phyloP scores from a whole-genome alignment of 2,888 invertebrate genomes.

The Pasiphila rectangulata region DNA sequence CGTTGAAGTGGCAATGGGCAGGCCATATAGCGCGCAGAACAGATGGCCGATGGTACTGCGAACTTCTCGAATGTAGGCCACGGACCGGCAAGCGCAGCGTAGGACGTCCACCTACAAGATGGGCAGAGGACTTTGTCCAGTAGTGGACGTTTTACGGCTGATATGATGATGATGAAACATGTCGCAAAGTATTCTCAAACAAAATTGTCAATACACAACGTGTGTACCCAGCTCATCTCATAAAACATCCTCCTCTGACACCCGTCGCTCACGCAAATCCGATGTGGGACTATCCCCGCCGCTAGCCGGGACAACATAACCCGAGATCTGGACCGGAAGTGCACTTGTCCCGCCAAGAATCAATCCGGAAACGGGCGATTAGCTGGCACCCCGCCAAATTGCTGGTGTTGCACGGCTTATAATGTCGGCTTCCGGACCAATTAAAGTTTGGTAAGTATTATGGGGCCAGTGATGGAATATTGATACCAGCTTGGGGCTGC shows the following conservation, averaged over 20 bases:
- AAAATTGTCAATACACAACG: neutral
- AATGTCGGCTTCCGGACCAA: slow-evolving; percentile 24
- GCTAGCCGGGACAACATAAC: slow-evolving; percentile 1
- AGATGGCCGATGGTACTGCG: too few relatives aligned
- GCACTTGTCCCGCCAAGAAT: slow-evolving; percentile 40
- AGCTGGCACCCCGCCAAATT: slow-evolving; percentile 33
- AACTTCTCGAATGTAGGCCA: too few relatives aligned
- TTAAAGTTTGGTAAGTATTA: slow-evolving; percentile 25
- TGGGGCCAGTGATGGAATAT: slow-evolving; percentile 14
- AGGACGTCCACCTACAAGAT: too few relatives aligned
- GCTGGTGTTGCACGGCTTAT: slow-evolving; percentile 29
- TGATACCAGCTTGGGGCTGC: neutral
- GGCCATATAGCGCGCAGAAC: too few relatives aligned
- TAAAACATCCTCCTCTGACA: neutral
- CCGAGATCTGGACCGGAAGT: slow-evolving; percentile 30
- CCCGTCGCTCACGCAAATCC: neutral
- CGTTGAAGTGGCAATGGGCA: too few relatives aligned
- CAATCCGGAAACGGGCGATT: slow-evolving; percentile 33
- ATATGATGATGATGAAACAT: too few relatives aligned
- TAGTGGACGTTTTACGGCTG: too few relatives aligned
- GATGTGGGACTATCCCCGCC: neutral
- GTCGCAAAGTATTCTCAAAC: neutral
- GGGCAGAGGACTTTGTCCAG: too few relatives aligned
- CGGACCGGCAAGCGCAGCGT: too few relatives aligned
- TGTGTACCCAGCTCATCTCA: neutral